Base-by-base conservation (phyloP, 2,888 invertebrate species). In the Lomographa bimaculata region DNA sequence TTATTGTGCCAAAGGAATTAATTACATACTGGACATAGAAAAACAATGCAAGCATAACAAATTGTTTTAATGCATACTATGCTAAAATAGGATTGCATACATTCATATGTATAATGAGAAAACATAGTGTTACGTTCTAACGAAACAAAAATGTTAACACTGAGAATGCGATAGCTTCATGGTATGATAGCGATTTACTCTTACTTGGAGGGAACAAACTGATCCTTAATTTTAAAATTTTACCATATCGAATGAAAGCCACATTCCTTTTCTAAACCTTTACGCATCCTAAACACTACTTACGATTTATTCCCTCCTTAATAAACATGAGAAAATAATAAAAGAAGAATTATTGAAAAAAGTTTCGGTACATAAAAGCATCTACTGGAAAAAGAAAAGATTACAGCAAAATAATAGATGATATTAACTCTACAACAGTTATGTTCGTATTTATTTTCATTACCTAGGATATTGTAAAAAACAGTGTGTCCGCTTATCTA, bases 1-100 rank as follows among this genome's bases (percentile, higher is more conserved):
- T 89, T 87, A 89, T 86, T 87, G 85, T 87, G 87, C 85, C 85
- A 86, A 85, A 86, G 76, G 80, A 89, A 83, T 85, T 77, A 76
- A 79, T 50, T 86, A 86, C 83, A 86, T 85, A 83, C 76, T 81
- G 84, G 82, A 85, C 83, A 84, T 84, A 79, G 72, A 51, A 83
- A 86, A 89, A 85, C 81, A 85, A 89, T 86, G 81, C 81, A 87
- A 87, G 86, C 86, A 83, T 81, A 83, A 79, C 74, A 77, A 83
- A 77, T 71, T 73, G 62, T 79, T 79, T 74, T 79, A 78, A 78
- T 78, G 75, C 74, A 61, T 68, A 64, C 60, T 75, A 79, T 82
- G 81, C 79, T 78, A 76, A 75, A 75, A 67, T 65, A 71, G 65
- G 71, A 71, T 76, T 79, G 81, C 80, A 77, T 70, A 67, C 55